These are phyloP conservation scores for Merops nubicus DNA, from an alignment of 2,113 vertebrate species.

Conservation along the genomic window DNA sequence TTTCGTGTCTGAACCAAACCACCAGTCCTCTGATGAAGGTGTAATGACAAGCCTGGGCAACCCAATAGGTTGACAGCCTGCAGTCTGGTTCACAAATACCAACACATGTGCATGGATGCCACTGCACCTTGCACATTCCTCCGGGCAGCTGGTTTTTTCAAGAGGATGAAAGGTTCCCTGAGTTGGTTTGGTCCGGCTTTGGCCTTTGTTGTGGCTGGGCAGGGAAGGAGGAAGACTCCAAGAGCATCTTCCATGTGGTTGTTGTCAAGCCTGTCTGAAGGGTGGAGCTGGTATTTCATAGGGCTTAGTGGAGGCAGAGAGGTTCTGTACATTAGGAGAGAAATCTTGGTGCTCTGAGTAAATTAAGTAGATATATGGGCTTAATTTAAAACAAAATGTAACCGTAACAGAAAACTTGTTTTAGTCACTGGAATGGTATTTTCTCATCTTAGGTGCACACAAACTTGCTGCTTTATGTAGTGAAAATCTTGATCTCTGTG, in stretches of 20 bases:
- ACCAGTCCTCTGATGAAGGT: background rate
- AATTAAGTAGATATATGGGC: background rate
- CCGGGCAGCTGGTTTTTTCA: background rate
- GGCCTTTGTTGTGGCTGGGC: background rate
- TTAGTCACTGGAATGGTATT: background rate
- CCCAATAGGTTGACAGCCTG: background rate
- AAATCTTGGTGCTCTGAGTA: background rate
- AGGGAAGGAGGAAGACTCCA: background rate
- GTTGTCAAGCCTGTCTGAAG: background rate
- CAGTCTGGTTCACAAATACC: background rate
- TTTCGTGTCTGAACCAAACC: background rate
- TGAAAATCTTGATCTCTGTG: background rate
- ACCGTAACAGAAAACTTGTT: rapidly evolving
- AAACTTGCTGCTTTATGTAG: background rate
- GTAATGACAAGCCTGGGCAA: background rate
- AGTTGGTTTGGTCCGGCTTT: background rate
- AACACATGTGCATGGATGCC: rapidly evolving
- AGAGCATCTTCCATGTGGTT: background rate
- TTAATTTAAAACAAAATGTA: background rate
- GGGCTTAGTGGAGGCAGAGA: background rate
- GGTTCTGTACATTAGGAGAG: background rate
- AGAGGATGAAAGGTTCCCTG: background rate
- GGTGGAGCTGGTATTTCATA: background rate
- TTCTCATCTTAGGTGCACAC: background rate
- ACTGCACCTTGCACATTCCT: background rate